phyloP scores from a whole-genome alignment of 30 jellyfish, hydroid and myxozoan genomes.

The Cassiopea andromeda region DNA sequence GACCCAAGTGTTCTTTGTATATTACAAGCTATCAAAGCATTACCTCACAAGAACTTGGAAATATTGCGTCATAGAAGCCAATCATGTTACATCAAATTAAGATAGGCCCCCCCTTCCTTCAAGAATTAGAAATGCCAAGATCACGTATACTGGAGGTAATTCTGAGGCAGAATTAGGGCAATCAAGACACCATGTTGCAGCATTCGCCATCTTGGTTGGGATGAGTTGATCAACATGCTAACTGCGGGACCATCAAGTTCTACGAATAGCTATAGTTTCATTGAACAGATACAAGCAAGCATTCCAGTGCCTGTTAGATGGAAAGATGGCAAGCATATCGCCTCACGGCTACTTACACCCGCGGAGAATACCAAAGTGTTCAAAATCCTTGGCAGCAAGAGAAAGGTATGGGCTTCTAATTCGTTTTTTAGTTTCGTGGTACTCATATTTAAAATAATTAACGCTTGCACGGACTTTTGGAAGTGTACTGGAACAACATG shows the following conservation, averaged over 20 bases:
- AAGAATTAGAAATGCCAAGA: background rate
- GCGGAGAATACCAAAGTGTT: slow-evolving; percentile 36
- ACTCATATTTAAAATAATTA: background rate
- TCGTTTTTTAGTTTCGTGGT: background rate
- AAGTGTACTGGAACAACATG: background rate
- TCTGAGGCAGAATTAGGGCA: too few species aligned
- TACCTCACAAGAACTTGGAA: background rate
- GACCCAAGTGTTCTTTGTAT: too few species aligned
- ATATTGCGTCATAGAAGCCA: background rate
- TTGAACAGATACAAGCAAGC: slow-evolving; percentile 29
- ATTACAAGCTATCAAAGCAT: background rate
- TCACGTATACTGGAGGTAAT: too few species aligned
- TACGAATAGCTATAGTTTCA: background rate
- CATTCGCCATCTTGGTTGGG: background rate
- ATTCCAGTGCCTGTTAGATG: slow-evolving; percentile 62
- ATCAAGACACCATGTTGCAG: background rate
- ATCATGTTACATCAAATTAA: background rate
- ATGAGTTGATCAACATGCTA: background rate
- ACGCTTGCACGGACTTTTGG: background rate
- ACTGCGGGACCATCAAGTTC: background rate
- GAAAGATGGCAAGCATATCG: slow-evolving; percentile 48
- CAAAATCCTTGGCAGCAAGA: slow-evolving; percentile 27
- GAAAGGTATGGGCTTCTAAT: slow-evolving; percentile 7
- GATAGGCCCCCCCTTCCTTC: background rate
- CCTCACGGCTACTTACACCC: slow-evolving; percentile 66